These are phyloP conservation scores for Hypocryptadius cinnamomeus DNA, from an alignment of 2,113 vertebrate species.

Conservation along the genomic window DNA sequence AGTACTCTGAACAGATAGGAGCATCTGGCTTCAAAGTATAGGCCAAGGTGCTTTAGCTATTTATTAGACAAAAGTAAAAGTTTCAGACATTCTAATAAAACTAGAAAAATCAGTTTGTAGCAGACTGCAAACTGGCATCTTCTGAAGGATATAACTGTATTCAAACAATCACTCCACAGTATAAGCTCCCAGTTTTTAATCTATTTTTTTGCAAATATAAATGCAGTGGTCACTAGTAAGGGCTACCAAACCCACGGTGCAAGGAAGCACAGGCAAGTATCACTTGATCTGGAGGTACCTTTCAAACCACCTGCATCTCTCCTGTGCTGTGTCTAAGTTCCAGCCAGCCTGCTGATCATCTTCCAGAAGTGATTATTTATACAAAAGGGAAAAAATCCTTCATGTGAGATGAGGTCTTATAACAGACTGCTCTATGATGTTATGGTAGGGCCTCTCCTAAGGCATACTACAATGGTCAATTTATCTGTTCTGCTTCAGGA, in stretches of 20 bases:
- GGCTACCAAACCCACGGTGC: background rate
- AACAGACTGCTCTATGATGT: background rate
- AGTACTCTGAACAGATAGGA: background rate
- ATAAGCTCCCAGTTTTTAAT: background rate
- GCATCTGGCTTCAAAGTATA: background rate
- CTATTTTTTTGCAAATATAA: background rate
- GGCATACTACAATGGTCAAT: background rate
- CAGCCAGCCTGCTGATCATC: background rate
- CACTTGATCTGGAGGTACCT: background rate
- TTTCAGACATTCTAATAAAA: background rate
- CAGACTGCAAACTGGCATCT: background rate
- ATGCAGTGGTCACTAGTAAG: background rate
- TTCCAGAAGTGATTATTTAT: background rate
- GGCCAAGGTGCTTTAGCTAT: background rate
- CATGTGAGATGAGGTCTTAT: background rate
- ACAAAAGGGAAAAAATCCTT: background rate
- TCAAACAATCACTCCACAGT: background rate
- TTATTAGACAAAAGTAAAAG: background rate
- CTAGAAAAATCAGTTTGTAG: background rate
- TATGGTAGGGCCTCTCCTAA: background rate
- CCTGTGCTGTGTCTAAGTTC: background rate
- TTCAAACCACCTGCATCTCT: background rate
- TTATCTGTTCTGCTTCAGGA: background rate
- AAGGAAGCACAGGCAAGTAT: background rate
- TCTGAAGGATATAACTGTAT: background rate